Evolutionary conservation across 2,888 invertebrate genomes (phyloP).

Genomic region (Parnassius orleans): DNA sequence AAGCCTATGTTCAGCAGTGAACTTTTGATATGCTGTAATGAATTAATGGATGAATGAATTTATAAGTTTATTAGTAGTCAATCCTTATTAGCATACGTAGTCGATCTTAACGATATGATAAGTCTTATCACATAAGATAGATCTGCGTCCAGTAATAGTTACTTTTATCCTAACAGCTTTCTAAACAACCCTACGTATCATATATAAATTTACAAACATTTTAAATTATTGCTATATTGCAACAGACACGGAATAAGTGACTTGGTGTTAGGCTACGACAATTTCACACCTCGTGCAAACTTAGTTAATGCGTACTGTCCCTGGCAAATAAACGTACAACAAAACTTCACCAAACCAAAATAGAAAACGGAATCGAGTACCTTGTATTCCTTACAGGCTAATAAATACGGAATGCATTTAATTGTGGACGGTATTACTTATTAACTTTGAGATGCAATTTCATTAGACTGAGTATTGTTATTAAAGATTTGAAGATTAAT

Average conservation of each 20-base stretch:
- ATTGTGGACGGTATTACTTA: conserved; percentile 7
- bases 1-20: too few species aligned
- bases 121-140: too few species aligned
- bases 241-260: conserved; percentile 15
- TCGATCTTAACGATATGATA: too few species aligned
- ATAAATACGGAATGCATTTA: conserved; percentile 12
- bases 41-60: too few species aligned
- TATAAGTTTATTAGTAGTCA: too few species aligned
- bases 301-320: conserved; percentile 20
- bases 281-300: conserved; percentile 20
- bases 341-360: conserved; percentile 19
- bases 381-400: conserved; percentile 8
- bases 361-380: conserved; percentile 15
- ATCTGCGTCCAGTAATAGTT: too few species aligned
- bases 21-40: too few species aligned
- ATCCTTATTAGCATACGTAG: too few species aligned
- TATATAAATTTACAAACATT: too few species aligned
- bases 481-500: too few species aligned
- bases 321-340: conserved; percentile 20
- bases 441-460: conserved; percentile 6
- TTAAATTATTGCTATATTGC: background rate
- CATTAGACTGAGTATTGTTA: background rate
- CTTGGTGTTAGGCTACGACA: background rate
- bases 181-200: too few species aligned
- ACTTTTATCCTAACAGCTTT: too few species aligned